These are phyloP conservation scores for Rhinatrema bivittatum DNA, from an alignment of 2,797 vertebrate genomes.

Conservation along the genomic window DNA sequence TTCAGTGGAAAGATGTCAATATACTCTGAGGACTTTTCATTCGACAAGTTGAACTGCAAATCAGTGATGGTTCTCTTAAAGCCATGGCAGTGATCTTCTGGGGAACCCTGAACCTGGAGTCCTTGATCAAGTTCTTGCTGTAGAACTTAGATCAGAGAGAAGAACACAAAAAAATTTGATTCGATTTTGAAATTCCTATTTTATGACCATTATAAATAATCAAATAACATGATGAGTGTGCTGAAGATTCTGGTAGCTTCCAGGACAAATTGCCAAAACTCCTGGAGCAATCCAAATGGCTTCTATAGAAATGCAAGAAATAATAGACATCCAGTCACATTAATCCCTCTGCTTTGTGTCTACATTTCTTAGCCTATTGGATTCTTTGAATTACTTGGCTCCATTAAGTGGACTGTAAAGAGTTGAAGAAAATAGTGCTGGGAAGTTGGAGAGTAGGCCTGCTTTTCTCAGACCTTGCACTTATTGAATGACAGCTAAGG, in stretches of 20 bases:
- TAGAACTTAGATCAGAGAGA: conserved; percentile 36
- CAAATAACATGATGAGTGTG: background rate
- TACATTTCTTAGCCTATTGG: too few relatives aligned
- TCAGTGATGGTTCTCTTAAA: conserved; percentile 54
- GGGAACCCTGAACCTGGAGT: conserved; percentile 15
- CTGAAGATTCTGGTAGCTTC: background rate
- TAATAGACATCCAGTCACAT: too few relatives aligned
- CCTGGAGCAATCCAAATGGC: background rate
- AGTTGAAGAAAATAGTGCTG: too few relatives aligned
- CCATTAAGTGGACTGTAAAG: too few relatives aligned
- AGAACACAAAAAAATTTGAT: background rate
- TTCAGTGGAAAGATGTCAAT: conserved; percentile 38
- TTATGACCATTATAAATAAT: background rate
- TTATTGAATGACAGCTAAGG: too few relatives aligned
- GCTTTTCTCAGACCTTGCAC: too few relatives aligned
- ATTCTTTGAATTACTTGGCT: too few relatives aligned
- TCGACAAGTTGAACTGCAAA: conserved; percentile 45
- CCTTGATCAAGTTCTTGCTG: conserved; percentile 52
- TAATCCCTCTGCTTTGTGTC: too few relatives aligned
- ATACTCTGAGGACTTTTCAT: conserved; percentile 33
- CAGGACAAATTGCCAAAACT: background rate
- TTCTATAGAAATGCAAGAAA: background rate
- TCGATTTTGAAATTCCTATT: background rate
- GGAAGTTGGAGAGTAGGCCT: too few relatives aligned
- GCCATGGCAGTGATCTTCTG: conserved; percentile 51